phyloP scores from a whole-genome alignment of 2,797 vertebrate genomes.

The Notamacropus eugenii region DNA sequence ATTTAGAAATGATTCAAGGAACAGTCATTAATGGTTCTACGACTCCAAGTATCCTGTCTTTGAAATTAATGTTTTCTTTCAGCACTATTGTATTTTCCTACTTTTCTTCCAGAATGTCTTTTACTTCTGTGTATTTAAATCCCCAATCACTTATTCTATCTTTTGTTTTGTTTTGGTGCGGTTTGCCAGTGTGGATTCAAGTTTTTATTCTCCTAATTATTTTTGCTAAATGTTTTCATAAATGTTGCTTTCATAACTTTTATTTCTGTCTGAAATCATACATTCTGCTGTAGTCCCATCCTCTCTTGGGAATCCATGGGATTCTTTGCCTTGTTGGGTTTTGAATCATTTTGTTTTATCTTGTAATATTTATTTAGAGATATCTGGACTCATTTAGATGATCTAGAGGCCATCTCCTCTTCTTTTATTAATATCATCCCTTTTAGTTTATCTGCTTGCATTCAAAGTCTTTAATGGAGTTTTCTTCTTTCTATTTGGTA shows the following conservation, averaged over 20 bases:
- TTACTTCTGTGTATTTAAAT: background rate
- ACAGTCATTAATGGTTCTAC: background rate
- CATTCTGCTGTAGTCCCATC: background rate
- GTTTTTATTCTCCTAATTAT: background rate
- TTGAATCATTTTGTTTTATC: background rate
- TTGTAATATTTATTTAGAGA: background rate
- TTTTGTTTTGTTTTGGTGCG: background rate
- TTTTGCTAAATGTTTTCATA: background rate
- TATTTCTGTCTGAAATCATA: background rate
- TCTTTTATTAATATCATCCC: background rate
- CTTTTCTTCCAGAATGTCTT: background rate
- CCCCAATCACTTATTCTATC: background rate
- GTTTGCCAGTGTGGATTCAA: background rate
- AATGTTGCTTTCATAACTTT: background rate
- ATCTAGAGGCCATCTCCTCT: background rate
- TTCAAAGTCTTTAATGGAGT: background rate
- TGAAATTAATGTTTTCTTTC: background rate
- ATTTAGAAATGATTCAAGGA: background rate
- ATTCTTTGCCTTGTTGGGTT: background rate
- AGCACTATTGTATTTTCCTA: background rate
- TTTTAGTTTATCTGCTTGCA: background rate
- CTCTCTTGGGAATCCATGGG: background rate
- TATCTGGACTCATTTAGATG: background rate
- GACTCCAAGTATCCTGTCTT: background rate
- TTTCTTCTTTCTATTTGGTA: background rate